A percentile compares a stretch with the other conserved stretches of the same genome.
Evolutionary conservation across 2,888 invertebrate species (phyloP).

Genomic region (Lasioglossum leucozonium): DNA sequence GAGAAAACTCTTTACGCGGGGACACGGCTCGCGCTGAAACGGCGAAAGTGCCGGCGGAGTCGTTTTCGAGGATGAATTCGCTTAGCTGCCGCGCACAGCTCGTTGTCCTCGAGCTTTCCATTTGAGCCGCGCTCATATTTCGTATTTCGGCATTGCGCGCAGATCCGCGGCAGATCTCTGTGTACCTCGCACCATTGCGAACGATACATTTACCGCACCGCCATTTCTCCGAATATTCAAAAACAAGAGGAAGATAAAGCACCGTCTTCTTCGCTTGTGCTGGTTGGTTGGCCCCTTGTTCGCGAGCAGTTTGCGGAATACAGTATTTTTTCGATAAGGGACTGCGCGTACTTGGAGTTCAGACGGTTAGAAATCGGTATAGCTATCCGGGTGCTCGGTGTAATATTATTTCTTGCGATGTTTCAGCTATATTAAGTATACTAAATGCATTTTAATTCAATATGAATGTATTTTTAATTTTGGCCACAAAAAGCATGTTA

Average conservation of each 20-base stretch:
- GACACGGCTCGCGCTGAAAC: constrained; percentile 1
- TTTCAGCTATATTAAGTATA: too few relatives aligned
- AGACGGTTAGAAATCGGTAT: too few relatives aligned
- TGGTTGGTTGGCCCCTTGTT: background rate
- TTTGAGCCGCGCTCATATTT: constrained; percentile 24
- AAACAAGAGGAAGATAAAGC: constrained; percentile 34
- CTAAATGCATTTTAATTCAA: too few relatives aligned
- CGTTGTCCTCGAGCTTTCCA: constrained; percentile 24
- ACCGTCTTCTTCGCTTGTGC: background rate
- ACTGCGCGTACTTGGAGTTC: too few relatives aligned
- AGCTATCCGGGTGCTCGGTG: too few relatives aligned
- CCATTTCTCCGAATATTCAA: constrained; percentile 67
- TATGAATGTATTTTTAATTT: too few relatives aligned
- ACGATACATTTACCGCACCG: constrained; percentile 24
- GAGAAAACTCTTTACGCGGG: constrained; percentile 34
- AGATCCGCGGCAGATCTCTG: background rate
- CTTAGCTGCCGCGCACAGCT: constrained; percentile 2
- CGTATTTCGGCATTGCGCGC: background rate
- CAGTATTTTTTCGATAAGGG: too few relatives aligned
- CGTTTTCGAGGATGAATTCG: constrained; percentile 44
- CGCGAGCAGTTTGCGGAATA: too few relatives aligned
- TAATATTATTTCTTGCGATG: too few relatives aligned
- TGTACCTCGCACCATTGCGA: constrained; percentile 2
- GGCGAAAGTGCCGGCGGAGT: constrained; percentile 13
- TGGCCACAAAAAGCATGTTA: too few relatives aligned